Percentiles rank a stretch among this genome's conserved stretches.
Evolutionary conservation across 2,888 invertebrate genomes (phyloP).

Genomic region (Rhamnusium bicolor): DNA sequence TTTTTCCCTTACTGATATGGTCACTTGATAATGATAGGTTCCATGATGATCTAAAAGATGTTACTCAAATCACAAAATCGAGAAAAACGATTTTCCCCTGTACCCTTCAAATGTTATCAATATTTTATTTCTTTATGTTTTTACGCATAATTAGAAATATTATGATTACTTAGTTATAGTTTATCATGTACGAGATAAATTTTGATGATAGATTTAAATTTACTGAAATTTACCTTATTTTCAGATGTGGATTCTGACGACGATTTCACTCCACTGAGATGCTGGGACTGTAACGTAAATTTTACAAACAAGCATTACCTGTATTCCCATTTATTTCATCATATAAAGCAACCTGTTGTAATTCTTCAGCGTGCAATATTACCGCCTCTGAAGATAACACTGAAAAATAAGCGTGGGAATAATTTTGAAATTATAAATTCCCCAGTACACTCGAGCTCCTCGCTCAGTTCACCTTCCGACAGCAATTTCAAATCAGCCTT

Average conservation of each 20-base stretch:
- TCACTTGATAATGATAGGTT: no score
- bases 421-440: constrained; percentile 67
- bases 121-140: no score
- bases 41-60: no score
- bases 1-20: no score
- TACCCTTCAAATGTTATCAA: no score
- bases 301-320: constrained; percentile 72
- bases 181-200: no score
- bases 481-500: constrained; percentile 22
- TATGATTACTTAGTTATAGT: no score
- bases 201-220: neutral
- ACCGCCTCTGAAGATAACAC: constrained; percentile 71
- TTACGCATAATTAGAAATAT: no score
- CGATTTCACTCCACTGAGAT: constrained; percentile 63
- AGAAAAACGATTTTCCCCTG: no score
- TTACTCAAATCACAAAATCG: no score
- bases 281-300: constrained; percentile 73
- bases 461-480: constrained; percentile 25
- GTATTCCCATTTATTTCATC: constrained; percentile 74
- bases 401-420: constrained; percentile 66
- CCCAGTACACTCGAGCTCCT: constrained; percentile 45
- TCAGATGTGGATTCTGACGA: constrained; percentile 49
- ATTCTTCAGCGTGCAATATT: constrained; percentile 72
- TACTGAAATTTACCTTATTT: constrained; percentile 16
- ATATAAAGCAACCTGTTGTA: constrained; percentile 74